These are phyloP conservation scores for Gadopsis marmoratus DNA, from an alignment of 2,797 vertebrate genomes.

Conservation along the genomic window DNA sequence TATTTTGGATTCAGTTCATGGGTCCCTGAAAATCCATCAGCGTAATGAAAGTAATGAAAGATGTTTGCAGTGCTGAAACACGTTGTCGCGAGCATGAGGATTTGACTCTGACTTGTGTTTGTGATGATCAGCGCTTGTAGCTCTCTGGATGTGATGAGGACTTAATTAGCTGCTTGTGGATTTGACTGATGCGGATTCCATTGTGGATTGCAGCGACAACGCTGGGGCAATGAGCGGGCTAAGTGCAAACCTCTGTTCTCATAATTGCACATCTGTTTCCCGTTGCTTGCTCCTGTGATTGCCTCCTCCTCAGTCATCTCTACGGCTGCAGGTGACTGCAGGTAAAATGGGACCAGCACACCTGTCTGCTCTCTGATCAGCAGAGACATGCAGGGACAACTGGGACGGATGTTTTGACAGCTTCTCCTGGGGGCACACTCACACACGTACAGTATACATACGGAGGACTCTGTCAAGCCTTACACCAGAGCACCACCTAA, in stretches of 20 bases:
- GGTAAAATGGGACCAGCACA: constrained; percentile 65
- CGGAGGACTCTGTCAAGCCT: constrained; percentile 28
- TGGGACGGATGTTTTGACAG: constrained; percentile 72
- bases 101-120: constrained; percentile 66
- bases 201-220: constrained; percentile 66
- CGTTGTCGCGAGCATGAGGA: constrained; percentile 54
- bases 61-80: constrained; percentile 57
- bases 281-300: constrained; percentile 76
- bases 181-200: constrained; percentile 66
- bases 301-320: constrained; percentile 73
- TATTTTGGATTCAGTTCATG: constrained; percentile 10
- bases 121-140: constrained; percentile 57
- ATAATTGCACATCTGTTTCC: constrained; percentile 85
- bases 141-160: constrained; percentile 75
- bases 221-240: constrained; percentile 72
- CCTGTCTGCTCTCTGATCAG: constrained; percentile 67
- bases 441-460: not conserved
- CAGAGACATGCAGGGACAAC: constrained; percentile 58
- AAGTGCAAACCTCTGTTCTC: constrained; percentile 83
- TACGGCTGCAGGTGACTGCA: constrained; percentile 71
- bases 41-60: constrained; percentile 34
- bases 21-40: constrained; percentile 27
- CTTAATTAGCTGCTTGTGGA: constrained; percentile 78
- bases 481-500: constrained; percentile 74
- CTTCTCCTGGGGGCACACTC: constrained; percentile 45